Evolutionary conservation across 2,888 invertebrate species (phyloP).

Genomic region (Odontocolon sp.): DNA sequence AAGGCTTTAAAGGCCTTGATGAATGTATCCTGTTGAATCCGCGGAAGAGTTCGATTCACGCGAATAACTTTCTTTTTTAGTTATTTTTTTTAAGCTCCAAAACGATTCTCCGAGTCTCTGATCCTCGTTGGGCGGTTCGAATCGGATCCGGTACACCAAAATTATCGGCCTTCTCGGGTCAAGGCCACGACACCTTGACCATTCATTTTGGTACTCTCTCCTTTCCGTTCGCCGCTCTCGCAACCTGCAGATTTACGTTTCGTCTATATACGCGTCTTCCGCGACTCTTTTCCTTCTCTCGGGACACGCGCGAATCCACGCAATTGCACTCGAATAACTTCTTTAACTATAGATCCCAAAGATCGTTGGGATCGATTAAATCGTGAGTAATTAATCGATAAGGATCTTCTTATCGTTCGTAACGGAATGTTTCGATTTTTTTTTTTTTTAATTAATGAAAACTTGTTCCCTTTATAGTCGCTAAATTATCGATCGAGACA

Average conservation of each 20-base stretch:
- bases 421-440: background rate
- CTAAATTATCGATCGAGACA: too few relatives aligned
- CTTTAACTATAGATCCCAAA: background rate
- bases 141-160: background rate
- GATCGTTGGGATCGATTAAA: constrained; percentile 4
- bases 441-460: too few relatives aligned
- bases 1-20: constrained; percentile 2
- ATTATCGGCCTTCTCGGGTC: constrained; percentile 56
- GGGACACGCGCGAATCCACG: background rate
- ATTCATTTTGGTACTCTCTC: constrained; percentile 49
- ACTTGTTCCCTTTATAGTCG: too few relatives aligned
- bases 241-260: too few relatives aligned
- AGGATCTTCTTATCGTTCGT: constrained; percentile 2
- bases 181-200: constrained; percentile 55
- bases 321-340: background rate
- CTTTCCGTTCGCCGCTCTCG: too few relatives aligned
- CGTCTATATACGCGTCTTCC: too few relatives aligned
- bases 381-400: constrained; percentile 33
- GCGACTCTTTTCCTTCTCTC: too few relatives aligned
- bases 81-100: background rate
- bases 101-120: background rate
- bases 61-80: constrained; percentile 7
- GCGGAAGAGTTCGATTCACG: background rate
- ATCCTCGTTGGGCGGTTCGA: constrained; percentile 9
- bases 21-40: constrained; percentile 33